Percentiles rank a stretch among this genome's conserved stretches.
phyloP scores from a whole-genome alignment of 2,888 invertebrate genomes.

The Acronicta psi region DNA sequence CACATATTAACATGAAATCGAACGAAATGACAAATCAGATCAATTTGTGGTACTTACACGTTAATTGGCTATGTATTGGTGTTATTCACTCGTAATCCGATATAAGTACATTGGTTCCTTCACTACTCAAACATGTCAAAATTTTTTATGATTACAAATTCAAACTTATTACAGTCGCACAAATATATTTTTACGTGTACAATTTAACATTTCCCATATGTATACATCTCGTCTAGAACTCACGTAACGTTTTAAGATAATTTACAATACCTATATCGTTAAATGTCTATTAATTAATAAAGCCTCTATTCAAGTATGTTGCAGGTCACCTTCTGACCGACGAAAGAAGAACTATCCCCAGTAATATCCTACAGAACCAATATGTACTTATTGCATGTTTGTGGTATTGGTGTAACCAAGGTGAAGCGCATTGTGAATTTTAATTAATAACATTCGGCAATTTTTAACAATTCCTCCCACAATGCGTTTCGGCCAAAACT shows the following conservation, averaged over 20 bases:
- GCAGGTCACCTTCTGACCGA: slow-evolving; percentile 76
- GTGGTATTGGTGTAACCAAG: slow-evolving; percentile 55
- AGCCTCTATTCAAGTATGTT: slow-evolving; percentile 71
- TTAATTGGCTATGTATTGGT: slow-evolving; percentile 68
- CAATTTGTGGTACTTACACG: slow-evolving; percentile 51
- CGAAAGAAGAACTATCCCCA: slow-evolving; percentile 66
- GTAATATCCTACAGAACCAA: slow-evolving; percentile 62
- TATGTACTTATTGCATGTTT: slow-evolving; percentile 67
- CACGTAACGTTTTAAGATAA: slow-evolving; percentile 25
- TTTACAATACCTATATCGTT: slow-evolving; percentile 19
- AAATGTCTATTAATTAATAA: slow-evolving; percentile 40
- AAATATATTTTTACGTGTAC: slow-evolving; percentile 41
- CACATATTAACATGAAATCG: slow-evolving; percentile 14
- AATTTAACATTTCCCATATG: slow-evolving; percentile 35
- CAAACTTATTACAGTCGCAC: slow-evolving; percentile 33
- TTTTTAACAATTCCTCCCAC: slow-evolving; percentile 11
- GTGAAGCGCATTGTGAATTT: slow-evolving; percentile 34
- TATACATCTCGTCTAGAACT: slow-evolving; percentile 27
- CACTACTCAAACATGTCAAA: slow-evolving; percentile 35
- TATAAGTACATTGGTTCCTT: slow-evolving; percentile 67
- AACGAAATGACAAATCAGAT: slow-evolving; percentile 64
- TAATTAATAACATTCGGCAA: background rate
- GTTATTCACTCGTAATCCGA: slow-evolving; percentile 51
- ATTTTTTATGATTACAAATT: slow-evolving; percentile 46
- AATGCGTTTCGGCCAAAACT: slow-evolving; percentile 44